phyloP scores from a whole-genome alignment of 1,140 invertebrate species.

The Zaprionus ghesquierei region DNA sequence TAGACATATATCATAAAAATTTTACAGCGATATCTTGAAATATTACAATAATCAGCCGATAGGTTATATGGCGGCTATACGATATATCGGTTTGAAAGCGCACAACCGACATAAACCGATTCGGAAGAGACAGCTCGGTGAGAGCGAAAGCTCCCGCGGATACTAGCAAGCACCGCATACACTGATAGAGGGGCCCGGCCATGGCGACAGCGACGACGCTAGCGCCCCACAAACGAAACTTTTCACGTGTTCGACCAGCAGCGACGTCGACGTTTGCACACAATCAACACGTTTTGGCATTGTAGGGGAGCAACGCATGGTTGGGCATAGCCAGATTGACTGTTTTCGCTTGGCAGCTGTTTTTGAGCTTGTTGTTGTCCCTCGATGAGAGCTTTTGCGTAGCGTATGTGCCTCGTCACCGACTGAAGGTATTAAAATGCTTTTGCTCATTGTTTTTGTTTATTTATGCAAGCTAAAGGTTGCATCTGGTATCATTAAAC shows the following conservation, averaged over 20 bases:
- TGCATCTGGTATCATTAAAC: too few species aligned
- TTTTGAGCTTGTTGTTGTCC: too few species aligned
- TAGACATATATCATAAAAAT: too few species aligned
- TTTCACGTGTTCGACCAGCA: conserved; percentile 56
- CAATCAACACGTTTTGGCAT: conserved; percentile 64
- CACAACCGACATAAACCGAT: conserved; percentile 61
- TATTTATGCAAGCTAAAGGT: too few species aligned
- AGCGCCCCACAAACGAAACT: conserved; percentile 34
- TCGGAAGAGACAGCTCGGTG: conserved; percentile 14
- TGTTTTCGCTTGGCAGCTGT: background rate
- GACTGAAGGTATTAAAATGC: too few species aligned
- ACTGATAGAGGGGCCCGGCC: conserved; percentile 48
- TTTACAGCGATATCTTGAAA: too few species aligned
- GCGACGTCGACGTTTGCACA: conserved; percentile 53
- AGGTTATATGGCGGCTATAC: too few species aligned
- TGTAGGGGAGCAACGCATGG: conserved; percentile 45
- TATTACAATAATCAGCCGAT: too few species aligned
- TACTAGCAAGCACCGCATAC: conserved; percentile 14
- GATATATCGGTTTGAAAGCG: too few species aligned
- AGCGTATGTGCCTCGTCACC: background rate
- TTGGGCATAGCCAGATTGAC: background rate
- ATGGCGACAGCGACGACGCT: conserved; percentile 28
- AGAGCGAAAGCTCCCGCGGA: conserved; percentile 25
- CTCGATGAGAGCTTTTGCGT: conserved; percentile 18
- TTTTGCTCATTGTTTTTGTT: too few species aligned